A percentile compares a stretch with the other conserved stretches of the same genome.
These are phyloP conservation scores for Gryllus longicercus DNA, from an alignment of 2,888 invertebrate genomes.

Conservation along the genomic window DNA sequence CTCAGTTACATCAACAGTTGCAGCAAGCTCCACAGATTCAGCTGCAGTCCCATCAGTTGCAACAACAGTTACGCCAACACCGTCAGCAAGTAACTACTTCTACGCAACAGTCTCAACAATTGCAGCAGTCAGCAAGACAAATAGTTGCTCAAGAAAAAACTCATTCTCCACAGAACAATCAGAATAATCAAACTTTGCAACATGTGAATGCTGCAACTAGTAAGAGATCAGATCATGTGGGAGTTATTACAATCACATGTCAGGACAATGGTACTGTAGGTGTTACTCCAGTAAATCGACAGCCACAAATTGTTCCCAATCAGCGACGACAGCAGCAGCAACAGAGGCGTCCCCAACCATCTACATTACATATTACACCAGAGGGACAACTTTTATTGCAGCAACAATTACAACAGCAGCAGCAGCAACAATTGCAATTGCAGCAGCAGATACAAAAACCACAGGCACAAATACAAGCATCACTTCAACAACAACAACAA, in stretches of 20 bases:
- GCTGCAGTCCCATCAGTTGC: background rate
- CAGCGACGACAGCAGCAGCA: slow-evolving; percentile 24
- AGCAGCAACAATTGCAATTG: slow-evolving; percentile 12
- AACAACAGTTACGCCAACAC: slow-evolving; percentile 19
- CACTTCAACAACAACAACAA: slow-evolving; percentile 23
- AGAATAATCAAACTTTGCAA: slow-evolving; percentile 20
- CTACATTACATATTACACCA: background rate
- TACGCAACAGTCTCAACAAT: background rate
- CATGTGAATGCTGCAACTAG: no score
- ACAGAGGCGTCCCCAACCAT: slow-evolving; percentile 12
- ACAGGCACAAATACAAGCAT: slow-evolving; percentile 20
- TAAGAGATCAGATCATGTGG: no score
- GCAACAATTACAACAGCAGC: slow-evolving; percentile 18
- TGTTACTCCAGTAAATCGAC: background rate
- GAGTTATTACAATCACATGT: no score
- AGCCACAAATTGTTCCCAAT: background rate
- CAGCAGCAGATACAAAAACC: slow-evolving; percentile 21
- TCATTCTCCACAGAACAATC: background rate
- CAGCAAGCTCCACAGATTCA: slow-evolving; percentile 23
- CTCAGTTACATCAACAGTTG: slow-evolving; percentile 20
- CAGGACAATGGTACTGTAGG: no score
- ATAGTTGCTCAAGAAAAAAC: background rate
- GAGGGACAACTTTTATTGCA: background rate
- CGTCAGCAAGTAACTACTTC: slow-evolving; percentile 18
- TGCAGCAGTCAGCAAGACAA: background rate